Conservation (phyloP, 2,888 invertebrate genomes). For the Lutraria lutraria region DNA sequence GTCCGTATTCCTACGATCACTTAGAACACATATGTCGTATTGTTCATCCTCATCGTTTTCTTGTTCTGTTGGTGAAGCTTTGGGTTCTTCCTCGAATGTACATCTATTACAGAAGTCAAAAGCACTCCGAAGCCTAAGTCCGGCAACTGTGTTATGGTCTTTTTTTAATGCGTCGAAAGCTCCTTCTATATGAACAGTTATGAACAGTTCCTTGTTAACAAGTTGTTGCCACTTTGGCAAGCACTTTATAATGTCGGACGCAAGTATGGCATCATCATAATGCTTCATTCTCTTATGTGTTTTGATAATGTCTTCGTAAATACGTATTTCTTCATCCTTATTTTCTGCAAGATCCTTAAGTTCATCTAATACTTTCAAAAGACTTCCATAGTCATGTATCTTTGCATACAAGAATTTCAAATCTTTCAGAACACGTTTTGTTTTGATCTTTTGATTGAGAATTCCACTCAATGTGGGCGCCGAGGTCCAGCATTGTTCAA, state of each 20-base stretch:
- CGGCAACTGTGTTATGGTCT: background rate
- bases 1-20: background rate
- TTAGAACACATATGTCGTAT: background rate
- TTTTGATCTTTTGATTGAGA: background rate
- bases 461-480: background rate
- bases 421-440: background rate
- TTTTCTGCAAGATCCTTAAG: background rate
- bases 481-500: slow-evolving; percentile 3
- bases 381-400: background rate
- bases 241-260: background rate
- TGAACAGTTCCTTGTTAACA: background rate
- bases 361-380: background rate
- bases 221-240: background rate
- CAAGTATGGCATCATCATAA: slow-evolving; percentile 14
- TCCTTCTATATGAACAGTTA: slow-evolving; percentile 14
- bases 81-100: background rate
- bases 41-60: background rate
- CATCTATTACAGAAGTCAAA: slow-evolving; percentile 1
- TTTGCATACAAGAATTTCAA: slow-evolving; percentile 3
- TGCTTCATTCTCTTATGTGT: background rate
- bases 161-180: slow-evolving; percentile 4
- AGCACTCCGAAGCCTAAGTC: background rate
- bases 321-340: background rate
- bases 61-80: background rate
- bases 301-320: background rate